Evolutionary conservation across 1,140 invertebrate genomes (phyloP), one percentile per base, ranked within the genome.

Genomic region (Drosophila seguyi): DNA sequence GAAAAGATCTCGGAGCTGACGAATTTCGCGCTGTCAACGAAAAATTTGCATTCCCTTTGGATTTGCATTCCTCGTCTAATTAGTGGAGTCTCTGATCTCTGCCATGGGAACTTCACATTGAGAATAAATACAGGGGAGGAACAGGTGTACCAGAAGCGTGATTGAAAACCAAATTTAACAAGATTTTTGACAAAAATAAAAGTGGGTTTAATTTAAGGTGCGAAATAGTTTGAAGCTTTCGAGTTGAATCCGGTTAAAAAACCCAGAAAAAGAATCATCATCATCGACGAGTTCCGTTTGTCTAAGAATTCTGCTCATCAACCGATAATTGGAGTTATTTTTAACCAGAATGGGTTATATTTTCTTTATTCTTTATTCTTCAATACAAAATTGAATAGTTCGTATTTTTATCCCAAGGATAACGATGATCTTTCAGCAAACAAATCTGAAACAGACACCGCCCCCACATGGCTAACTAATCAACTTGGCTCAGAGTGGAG

Each of bases 11-110:
- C 41, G 31, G n/a, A 38, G 14, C 62, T 71, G 77, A 65, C 66
- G 61, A 84, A 81, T 81, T 80, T 84, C 67, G 77, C 77, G 73
- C 81, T 77, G 81, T 44, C 14, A 52, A 25, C 38, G 18, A 71
- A 59, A 71, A 59, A 72, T 69, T 69, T n/a, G n/a, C n/a, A n/a
- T 25, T 34, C 14, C 42, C 22, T 29, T 42, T 36, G 38, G 36
- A 53, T 25, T 78, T 39, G 80, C 80, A 79, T 83, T 83, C 69
- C 44, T 55, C 44, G 14, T 18, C 36, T 80, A 76, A 84, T 84
- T 66, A 76, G 65, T 80, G 16, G 36, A 62, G 60, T 50, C 63
- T 50, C 67, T 71, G 63, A 45, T 53, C 34, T 76, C 57, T 80
- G 50, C 38, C 58, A 80, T 80, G 81, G 66, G 76, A 84, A 84